Conservation (phyloP, 2,113 vertebrate genomes). For the Cinclus cinclus region DNA sequence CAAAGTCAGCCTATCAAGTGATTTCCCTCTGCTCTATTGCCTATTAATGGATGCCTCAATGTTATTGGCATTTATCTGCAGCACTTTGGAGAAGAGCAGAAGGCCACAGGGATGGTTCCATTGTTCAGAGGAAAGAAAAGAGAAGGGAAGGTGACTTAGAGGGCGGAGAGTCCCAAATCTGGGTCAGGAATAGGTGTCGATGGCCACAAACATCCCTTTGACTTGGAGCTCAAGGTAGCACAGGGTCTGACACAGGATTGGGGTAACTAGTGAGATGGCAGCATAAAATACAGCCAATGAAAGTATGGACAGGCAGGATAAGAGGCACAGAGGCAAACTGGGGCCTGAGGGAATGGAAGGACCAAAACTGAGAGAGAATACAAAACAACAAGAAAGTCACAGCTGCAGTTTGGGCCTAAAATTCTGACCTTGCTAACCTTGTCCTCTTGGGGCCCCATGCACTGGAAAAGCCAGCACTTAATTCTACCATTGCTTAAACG, state of each 20-base stretch:
- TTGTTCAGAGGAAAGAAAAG: neutral
- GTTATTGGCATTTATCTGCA: neutral
- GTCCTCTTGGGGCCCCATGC: neutral
- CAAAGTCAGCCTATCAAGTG: neutral
- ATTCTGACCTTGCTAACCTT: neutral
- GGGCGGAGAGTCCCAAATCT: neutral
- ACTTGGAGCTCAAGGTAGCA: neutral
- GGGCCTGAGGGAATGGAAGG: neutral
- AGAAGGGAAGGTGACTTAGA: neutral
- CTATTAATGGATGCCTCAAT: neutral
- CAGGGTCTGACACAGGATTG: neutral
- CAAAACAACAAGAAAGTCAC: neutral
- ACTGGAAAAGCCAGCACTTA: slow-evolving; percentile 46
- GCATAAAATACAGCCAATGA: neutral
- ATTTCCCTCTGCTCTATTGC: neutral
- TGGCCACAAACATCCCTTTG: neutral
- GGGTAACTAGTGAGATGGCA: neutral
- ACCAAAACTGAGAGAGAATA: neutral
- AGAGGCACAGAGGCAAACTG: neutral
- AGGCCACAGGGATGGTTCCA: neutral
- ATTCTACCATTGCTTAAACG: slow-evolving; percentile 60
- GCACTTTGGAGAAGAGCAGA: neutral
- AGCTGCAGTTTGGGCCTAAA: neutral
- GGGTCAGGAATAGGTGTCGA: neutral
- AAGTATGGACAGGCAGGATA: neutral